Evolutionary conservation across 2,797 vertebrate species (phyloP).

Genomic region (Tauraco hartlaubi): DNA sequence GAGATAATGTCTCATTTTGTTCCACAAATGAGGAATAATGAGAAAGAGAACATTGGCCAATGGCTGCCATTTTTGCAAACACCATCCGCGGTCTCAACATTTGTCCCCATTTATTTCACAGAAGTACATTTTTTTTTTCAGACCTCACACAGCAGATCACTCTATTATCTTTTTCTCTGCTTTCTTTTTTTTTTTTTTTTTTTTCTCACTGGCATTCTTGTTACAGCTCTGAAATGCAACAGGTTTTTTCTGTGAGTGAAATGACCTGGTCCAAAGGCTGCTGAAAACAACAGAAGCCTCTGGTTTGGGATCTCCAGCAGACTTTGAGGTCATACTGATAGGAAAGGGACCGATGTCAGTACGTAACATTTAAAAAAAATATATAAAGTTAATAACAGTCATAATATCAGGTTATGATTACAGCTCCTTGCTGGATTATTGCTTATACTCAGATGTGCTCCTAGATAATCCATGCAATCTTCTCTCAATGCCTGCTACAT

Average conservation of each 20-base stretch:
- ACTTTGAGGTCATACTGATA: neutral
- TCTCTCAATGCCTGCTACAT: neutral
- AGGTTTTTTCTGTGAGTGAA: neutral
- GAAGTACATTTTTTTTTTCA: neutral
- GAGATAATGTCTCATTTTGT: constrained; percentile 26
- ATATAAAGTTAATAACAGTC: neutral
- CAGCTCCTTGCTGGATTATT: neutral
- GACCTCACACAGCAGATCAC: neutral
- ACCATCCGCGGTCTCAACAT: neutral
- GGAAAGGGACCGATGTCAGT: neutral
- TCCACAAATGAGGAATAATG: constrained; percentile 65
- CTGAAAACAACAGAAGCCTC: neutral
- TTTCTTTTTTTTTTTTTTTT: neutral
- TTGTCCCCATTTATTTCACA: neutral
- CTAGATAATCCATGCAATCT: neutral
- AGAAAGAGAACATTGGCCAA: neutral
- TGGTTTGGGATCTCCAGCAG: neutral
- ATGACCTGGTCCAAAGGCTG: neutral
- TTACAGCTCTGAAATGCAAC: neutral
- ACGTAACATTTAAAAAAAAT: neutral
- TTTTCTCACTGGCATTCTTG: neutral
- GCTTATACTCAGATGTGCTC: neutral
- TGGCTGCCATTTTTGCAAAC: constrained; percentile 12
- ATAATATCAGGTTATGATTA: neutral
- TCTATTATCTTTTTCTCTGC: neutral